Conservation (phyloP, 2,888 invertebrate genomes). For the Trissonchulus latispiculum region DNA sequence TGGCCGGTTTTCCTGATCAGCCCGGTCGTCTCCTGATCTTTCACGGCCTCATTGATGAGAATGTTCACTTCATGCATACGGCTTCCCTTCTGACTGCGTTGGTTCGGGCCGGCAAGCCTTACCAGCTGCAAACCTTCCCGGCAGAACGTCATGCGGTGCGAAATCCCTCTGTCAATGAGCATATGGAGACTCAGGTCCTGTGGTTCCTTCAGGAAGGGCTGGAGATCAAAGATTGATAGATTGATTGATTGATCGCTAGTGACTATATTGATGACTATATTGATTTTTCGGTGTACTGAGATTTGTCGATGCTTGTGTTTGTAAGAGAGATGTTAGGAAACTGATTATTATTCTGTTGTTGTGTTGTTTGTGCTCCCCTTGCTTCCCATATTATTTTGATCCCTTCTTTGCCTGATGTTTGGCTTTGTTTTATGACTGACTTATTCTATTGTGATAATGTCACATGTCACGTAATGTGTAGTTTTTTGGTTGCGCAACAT, state of each 20-base stretch:
- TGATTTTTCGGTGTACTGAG: too few relatives aligned
- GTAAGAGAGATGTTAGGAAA: not conserved
- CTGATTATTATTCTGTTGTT: not conserved
- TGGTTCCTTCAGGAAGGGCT: slow-evolving; percentile 59
- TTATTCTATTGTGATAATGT: not conserved
- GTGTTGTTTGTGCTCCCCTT: too few relatives aligned
- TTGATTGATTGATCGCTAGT: not conserved
- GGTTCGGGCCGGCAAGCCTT: slow-evolving; percentile 88
- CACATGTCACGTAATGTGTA: too few relatives aligned
- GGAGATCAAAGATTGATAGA: not conserved
- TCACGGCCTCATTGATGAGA: slow-evolving; percentile 95
- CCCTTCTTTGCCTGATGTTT: not conserved
- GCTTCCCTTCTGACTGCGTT: slow-evolving; percentile 77
- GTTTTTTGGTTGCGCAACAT: too few relatives aligned
- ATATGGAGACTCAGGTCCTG: slow-evolving; percentile 85
- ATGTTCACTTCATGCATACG: slow-evolving; percentile 95
- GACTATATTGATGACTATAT: too few relatives aligned
- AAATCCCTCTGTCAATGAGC: slow-evolving; percentile 83
- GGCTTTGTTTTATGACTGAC: not conserved
- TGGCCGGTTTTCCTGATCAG: slow-evolving; percentile 78
- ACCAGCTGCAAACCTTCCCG: slow-evolving; percentile 86
- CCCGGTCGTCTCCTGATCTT: slow-evolving; percentile 70
- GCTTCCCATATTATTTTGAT: too few relatives aligned
- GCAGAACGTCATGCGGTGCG: slow-evolving; percentile 90
- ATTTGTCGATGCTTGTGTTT: not conserved